Evolutionary conservation across 2,888 invertebrate genomes (phyloP).

Genomic region (Dryococelus australis): DNA sequence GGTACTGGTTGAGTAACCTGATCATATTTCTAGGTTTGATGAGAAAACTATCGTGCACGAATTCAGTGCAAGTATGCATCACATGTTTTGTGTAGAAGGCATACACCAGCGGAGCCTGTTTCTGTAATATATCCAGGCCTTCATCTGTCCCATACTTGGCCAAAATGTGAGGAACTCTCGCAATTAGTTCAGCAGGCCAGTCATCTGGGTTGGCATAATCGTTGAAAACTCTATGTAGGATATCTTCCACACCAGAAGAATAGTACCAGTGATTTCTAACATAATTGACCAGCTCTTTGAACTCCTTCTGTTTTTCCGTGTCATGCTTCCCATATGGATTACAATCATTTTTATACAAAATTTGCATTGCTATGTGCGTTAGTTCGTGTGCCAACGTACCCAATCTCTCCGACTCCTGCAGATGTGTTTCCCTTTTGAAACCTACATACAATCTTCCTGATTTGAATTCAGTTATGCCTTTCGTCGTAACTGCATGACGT

Average conservation of each 20-base stretch:
- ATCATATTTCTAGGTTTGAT: neutral
- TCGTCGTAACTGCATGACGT: neutral
- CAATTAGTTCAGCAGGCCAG: neutral
- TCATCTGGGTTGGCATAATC: neutral
- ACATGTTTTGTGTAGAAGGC: neutral
- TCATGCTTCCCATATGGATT: neutral
- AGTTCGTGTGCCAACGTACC: neutral
- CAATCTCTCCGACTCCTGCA: neutral
- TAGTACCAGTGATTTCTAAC: neutral
- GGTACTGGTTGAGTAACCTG: neutral
- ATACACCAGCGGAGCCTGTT: neutral
- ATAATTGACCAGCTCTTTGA: neutral
- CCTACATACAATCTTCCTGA: neutral
- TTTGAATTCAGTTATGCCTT: slow-evolving; percentile 1
- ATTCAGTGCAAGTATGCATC: neutral
- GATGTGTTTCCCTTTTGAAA: neutral
- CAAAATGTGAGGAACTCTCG: neutral
- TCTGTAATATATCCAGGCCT: neutral
- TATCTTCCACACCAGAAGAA: neutral
- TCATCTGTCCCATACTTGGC: neutral
- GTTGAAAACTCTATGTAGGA: neutral
- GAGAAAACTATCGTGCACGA: neutral
- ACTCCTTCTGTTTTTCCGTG: neutral
- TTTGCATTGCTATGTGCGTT: neutral
- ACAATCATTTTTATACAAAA: neutral